Evolutionary conservation across 2,888 invertebrate species (phyloP).

Genomic region (Silvanus unidentatus): DNA sequence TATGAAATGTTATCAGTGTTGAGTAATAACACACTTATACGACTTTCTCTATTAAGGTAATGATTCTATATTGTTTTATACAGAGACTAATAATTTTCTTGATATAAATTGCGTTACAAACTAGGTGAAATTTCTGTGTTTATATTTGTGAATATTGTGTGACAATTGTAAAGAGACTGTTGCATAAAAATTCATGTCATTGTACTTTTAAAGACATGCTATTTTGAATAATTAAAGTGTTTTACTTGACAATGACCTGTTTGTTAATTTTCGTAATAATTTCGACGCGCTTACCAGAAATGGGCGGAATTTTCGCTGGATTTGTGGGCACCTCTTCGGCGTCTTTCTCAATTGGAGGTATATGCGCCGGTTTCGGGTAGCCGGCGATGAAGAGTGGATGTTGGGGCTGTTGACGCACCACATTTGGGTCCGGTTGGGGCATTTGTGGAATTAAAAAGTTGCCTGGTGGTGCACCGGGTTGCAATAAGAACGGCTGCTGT

Average conservation of each 20-base stretch:
- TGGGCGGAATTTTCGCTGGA: slow-evolving; percentile 34
- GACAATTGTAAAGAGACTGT: slow-evolving; percentile 1
- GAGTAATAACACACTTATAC: too few relatives aligned
- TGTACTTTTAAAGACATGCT: slow-evolving; percentile 13
- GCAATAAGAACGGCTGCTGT: slow-evolving; percentile 35
- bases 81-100: slow-evolving; percentile 1
- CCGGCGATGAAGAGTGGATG: slow-evolving; percentile 33
- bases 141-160: slow-evolving; percentile 9
- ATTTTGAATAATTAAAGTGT: slow-evolving; percentile 9
- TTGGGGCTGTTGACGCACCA: slow-evolving; percentile 26
- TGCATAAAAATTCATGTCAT: slow-evolving; percentile 16
- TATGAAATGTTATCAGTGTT: too few relatives aligned
- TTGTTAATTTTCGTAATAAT: slow-evolving; percentile 7
- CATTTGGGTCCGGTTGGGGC: slow-evolving; percentile 26
- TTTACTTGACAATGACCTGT: slow-evolving; percentile 17
- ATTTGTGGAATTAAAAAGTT: slow-evolving; percentile 18
- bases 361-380: slow-evolving; percentile 39
- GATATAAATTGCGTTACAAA: background rate
- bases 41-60: background rate
- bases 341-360: slow-evolving; percentile 42
- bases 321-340: slow-evolving; percentile 43
- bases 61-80: slow-evolving; percentile 6
- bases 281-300: slow-evolving; percentile 9
- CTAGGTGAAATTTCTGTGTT: slow-evolving; percentile 2
- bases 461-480: slow-evolving; percentile 36